Base-by-base conservation (phyloP, 1,140 invertebrate species). In the Homarus americanus region DNA sequence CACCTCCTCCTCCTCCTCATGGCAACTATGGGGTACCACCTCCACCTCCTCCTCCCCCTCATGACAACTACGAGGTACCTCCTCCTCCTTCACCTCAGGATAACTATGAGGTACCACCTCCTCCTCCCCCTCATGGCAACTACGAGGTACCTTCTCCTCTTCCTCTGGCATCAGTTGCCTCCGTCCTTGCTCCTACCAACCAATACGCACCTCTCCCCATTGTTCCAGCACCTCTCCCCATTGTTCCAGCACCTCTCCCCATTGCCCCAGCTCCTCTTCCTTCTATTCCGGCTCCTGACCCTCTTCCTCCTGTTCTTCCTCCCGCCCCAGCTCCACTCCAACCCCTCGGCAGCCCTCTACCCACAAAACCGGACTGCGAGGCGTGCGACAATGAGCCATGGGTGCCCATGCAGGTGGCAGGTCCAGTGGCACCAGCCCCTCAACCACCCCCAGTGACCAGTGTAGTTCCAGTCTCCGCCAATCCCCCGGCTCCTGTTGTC, bases 361-460 rank as follows among this genome's bases (percentile, higher is more conserved):
- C 84, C 24, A 10, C 44, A 4, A 63, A 87, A 32, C 84, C 84
- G 7, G 84, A 87, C 44, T 87, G 84, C 24, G 36, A 28, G 20
- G 84, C 73, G 9, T 87, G 84, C n/a, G 84, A 87, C 73, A 32
- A 78, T 15, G 73, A 17, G 9, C 84, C 84, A 3, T 87, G 84
- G 84, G 72, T 87, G 1, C 84, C 84, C 34, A 76, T 87, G 34
- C 24, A 53, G 1, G 41, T 49, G 20, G 28, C 38, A 20, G 82
- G 10, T 1, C 82, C 84, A 4, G 73, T 63, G 10, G 72, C 2
- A 49, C 72, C 83, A 53, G 7, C 40, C 3, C 82, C 82, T 20
- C 15, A n/a, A 1, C 28, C 66, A n/a, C 63, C 38, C 17, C 38
- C 66, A 12, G 63, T 28, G 34, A 7, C 15, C 1, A 20, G 28